Conservation (phyloP, 2,888 invertebrate species). For the Rhimphoctona megacephalus region DNA sequence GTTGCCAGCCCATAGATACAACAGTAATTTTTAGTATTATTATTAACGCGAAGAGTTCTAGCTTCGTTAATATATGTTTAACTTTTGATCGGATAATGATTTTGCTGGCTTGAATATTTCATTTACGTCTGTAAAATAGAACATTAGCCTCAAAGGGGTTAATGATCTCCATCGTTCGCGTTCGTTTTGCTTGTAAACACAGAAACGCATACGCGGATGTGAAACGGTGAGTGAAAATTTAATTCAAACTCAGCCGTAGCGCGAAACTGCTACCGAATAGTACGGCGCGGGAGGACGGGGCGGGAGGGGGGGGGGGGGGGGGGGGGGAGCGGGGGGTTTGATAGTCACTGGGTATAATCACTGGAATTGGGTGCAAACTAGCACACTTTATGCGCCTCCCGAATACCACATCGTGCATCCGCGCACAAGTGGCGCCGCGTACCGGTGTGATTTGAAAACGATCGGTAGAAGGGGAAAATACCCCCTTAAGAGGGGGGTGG, state of each 20-base stretch:
- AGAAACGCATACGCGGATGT: slow-evolving; percentile 20
- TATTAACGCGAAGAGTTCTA: not conserved
- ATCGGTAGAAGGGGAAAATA: slow-evolving; percentile 42
- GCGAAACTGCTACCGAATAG: slow-evolving; percentile 21
- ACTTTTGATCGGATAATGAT: not conserved
- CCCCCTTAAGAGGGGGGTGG: slow-evolving; percentile 13
- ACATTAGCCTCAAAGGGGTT: slow-evolving; percentile 21
- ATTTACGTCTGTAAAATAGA: slow-evolving; percentile 3
- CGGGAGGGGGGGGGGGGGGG: slow-evolving; percentile 7
- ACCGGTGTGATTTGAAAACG: slow-evolving; percentile 34
- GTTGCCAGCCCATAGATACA: too few relatives aligned
- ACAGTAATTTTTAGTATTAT: not conserved
- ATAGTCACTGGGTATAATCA: slow-evolving; percentile 69
- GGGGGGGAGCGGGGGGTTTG: slow-evolving; percentile 40
- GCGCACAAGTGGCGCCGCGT: slow-evolving; percentile 56
- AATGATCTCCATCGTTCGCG: slow-evolving; percentile 18
- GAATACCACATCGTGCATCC: slow-evolving; percentile 48
- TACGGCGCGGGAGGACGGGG: not conserved
- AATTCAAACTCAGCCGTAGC: slow-evolving; percentile 47
- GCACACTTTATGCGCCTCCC: slow-evolving; percentile 69
- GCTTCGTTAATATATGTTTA: not conserved
- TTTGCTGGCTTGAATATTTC: not conserved
- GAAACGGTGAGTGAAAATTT: slow-evolving; percentile 36
- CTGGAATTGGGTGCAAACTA: slow-evolving; percentile 71
- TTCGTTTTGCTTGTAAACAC: slow-evolving; percentile 34